A percentile compares a stretch with the other conserved stretches of the same genome.
Evolutionary conservation across 2,797 vertebrate genomes (phyloP).

Genomic region (Prunella strophiata): DNA sequence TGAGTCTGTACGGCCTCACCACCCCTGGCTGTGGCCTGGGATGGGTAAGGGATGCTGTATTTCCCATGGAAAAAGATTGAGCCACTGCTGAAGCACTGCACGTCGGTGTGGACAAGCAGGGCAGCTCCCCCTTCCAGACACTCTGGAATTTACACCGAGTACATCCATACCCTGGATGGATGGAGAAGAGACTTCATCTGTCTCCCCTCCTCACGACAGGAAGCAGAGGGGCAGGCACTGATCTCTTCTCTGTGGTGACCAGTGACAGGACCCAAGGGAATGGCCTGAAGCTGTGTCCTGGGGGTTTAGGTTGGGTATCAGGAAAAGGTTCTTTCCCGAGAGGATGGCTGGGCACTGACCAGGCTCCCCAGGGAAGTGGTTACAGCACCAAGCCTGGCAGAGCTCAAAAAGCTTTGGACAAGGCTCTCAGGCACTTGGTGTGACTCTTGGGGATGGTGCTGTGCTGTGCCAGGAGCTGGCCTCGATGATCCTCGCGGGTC

Average conservation of each 20-base stretch:
- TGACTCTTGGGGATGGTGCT: background rate
- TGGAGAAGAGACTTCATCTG: background rate
- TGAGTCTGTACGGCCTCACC: background rate
- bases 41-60: too few relatives aligned
- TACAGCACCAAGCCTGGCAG: background rate
- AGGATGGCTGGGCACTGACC: background rate
- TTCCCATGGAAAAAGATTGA: background rate
- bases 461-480: background rate
- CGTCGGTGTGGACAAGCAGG: fast-evolving
- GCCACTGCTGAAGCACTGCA: background rate
- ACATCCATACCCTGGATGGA: background rate
- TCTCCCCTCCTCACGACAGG: too few relatives aligned
- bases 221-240: background rate
- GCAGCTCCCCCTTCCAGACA: background rate
- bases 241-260: background rate
- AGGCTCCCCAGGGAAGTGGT: background rate
- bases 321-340: background rate
- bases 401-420: background rate
- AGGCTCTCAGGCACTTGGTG: background rate
- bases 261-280: background rate
- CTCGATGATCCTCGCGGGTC: fast-evolving
- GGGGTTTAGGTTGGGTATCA: too few relatives aligned
- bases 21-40: too few relatives aligned
- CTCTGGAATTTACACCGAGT: fast-evolving
- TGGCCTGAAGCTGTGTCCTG: background rate